Evolutionary conservation across 2,888 invertebrate species (phyloP).

Genomic region (Euzetes globulus): DNA sequence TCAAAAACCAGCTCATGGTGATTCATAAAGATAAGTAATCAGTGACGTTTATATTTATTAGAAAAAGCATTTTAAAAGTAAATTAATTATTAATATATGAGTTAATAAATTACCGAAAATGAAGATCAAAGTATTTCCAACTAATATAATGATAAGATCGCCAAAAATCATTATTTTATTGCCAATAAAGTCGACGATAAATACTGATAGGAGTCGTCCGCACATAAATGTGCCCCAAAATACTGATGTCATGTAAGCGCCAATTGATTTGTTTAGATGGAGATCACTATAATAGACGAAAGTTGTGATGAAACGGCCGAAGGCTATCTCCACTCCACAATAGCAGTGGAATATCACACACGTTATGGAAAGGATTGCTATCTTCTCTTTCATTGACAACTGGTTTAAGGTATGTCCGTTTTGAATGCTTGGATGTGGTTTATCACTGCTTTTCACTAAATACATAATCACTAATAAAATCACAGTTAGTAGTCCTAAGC

Average conservation of each 20-base stretch:
- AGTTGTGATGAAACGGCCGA: constrained; percentile 49
- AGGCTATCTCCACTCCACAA: constrained; percentile 50
- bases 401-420: background rate
- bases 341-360: constrained; percentile 45
- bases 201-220: constrained; percentile 48
- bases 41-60: too few species aligned
- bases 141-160: constrained; percentile 37
- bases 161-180: constrained; percentile 32
- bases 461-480: constrained; percentile 13
- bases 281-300: constrained; percentile 46
- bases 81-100: background rate
- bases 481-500: background rate
- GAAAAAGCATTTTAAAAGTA: too few species aligned
- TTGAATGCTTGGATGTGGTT: constrained; percentile 10
- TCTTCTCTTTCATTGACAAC: background rate
- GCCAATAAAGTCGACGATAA: constrained; percentile 37
- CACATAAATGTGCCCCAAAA: constrained; percentile 50
- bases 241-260: constrained; percentile 46
- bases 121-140: constrained; percentile 29
- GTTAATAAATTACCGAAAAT: constrained; percentile 18
- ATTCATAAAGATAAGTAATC: too few species aligned
- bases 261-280: constrained; percentile 39
- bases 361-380: background rate
- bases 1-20: too few species aligned
- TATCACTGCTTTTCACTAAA: constrained; percentile 12